These are phyloP conservation scores for Amitus sp. DNA, from an alignment of 2,888 invertebrate genomes.

Conservation along the genomic window DNA sequence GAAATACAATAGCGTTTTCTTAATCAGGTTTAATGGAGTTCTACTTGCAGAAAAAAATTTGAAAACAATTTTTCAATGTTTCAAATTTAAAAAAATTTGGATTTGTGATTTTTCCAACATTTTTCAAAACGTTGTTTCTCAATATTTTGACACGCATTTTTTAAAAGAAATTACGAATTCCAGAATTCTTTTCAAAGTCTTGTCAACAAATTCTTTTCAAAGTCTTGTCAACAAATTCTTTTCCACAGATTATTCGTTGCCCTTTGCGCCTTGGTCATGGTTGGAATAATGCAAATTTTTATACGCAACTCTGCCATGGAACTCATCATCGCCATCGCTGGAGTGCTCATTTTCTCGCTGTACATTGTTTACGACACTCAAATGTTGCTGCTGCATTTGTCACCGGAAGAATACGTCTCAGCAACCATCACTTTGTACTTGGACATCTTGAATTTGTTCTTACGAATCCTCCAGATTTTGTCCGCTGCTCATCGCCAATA, in stretches of 20 bases:
- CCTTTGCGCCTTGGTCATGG: constrained; percentile 75
- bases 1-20: too few species aligned
- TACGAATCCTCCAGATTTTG: constrained; percentile 81
- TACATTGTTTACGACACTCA: constrained; percentile 89
- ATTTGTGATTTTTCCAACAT: too few species aligned
- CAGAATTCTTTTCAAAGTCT: too few species aligned
- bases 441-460: constrained; percentile 87
- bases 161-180: too few species aligned
- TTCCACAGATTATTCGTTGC: constrained; percentile 76
- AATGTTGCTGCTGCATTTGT: constrained; percentile 81
- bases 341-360: constrained; percentile 80
- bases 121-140: too few species aligned
- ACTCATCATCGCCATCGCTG: constrained; percentile 76
- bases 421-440: constrained; percentile 88
- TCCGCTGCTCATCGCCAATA: constrained; percentile 65
- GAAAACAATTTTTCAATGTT: too few species aligned
- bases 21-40: too few species aligned
- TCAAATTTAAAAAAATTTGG: too few species aligned
- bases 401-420: constrained; percentile 88
- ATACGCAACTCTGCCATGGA: constrained; percentile 78
- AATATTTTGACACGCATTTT: too few species aligned
- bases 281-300: constrained; percentile 79
- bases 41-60: too few species aligned
- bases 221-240: too few species aligned
- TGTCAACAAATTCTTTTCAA: too few species aligned